Evolutionary conservation across 2,113 vertebrate genomes (phyloP), one percentile per base, ranked within the genome.

Genomic region (Pungitius pungitius): DNA sequence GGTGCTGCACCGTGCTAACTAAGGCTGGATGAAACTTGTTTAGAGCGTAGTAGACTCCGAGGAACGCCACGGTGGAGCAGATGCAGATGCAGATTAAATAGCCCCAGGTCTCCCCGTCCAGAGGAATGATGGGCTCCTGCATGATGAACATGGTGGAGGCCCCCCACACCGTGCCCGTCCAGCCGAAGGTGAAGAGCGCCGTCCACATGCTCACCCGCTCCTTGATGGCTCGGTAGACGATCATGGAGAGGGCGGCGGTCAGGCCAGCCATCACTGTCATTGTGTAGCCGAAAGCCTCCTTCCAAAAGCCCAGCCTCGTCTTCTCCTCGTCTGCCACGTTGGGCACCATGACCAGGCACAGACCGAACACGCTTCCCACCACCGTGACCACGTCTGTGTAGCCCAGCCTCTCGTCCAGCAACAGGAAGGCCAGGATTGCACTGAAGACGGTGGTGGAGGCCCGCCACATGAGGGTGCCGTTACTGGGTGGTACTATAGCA

Each of bases 131-230:
- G 35, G 98, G 98, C 87, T 99, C 95, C 91, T 99, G 98, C 94
- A 99, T 96, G 83, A 99, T 58, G 74, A 99, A 99, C 97, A 99
- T 99, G 70, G 97, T 98, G 75, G 96, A 99, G 0, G 94, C 91
- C n/a, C 98, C 98, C 97, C 98, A 99, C 37, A 96, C 90, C 0
- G 95, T 98, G 87, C 98, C 97, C 0, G 96, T 99, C 98, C 98
- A 99, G 43, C 97, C 97, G 27, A 99, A 99, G 42, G 97, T 99
- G 90, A 99, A 99, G 17, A 99, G 94, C 0, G 97, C 98, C 0
- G 96, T 97, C 98, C 98, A 99, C 97, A 99, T 99, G 93, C 97
- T 99, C 82, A 99, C 93, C 1, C 94, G 96, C 79, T 98, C 97
- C 86, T 96, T 97, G 81, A 99, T 97, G 85, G 97, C 97, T 69